Base-by-base conservation (phyloP, 2,888 invertebrate genomes). In the Lysandra bellargus region DNA sequence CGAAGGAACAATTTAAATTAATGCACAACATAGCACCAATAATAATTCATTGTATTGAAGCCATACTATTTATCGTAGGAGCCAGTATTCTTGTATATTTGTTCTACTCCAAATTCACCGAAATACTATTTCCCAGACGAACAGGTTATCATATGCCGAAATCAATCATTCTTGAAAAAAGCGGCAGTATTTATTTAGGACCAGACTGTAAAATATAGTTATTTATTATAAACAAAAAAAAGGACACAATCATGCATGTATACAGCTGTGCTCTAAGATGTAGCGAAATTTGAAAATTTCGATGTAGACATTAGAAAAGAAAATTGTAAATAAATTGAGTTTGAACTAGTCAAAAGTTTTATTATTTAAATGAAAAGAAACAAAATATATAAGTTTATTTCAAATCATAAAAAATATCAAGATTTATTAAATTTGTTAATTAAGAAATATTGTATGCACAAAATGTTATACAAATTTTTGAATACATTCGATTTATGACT, bases 21-120 rank as follows among this genome's bases (percentile, higher is more conserved):
- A 83, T 89, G 2, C 88, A 90, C 83, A 80, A 86, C 6, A 83
- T 84, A 49, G 87, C 83, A 0, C 91, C 91, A 0, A 83, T 83
- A 37, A 30, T 87, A 0, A 17, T 89, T 6, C 57, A 88, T 9
- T 80, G 82, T 1, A 7, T 86, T 0, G 85, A 89, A 80, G 81
- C 85, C 40, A 9, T 82, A 0, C 76, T 87, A 1, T 78, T 86
- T 12, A 0, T 87, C 0, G 60, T 82, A 0, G 88, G 90, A 0
- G 7, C 87, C 4, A 37, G 61, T 0, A 79, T 90, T 0, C 61
- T 91, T 9, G 80, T 81, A 0, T 53, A 17, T 7, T 23, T 75
- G 33, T 33, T 57, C 23, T 37, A 76, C 57, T 33, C 17, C 0
- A 76, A 76, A 33, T 30, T 57, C 53, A 14, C 3, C 14, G 49